These are phyloP conservation scores for Dolichopus griseipennis DNA, from an alignment of 2,888 invertebrate species.

Conservation along the genomic window DNA sequence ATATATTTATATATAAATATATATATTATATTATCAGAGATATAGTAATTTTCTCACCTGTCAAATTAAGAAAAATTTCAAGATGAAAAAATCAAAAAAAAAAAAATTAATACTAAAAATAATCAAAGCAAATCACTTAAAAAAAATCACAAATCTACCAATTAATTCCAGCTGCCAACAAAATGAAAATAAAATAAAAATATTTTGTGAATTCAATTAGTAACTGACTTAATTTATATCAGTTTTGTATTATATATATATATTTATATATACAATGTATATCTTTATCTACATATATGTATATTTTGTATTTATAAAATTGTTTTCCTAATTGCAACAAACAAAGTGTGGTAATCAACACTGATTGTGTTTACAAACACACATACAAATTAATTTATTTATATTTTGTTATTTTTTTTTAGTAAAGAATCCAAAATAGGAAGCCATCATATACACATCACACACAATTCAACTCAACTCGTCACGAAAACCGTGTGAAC, in stretches of 20 bases:
- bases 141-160: background rate
- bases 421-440: background rate
- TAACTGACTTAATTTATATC: background rate
- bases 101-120: background rate
- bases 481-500: slow-evolving; percentile 4
- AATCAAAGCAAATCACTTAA: background rate
- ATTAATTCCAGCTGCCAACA: background rate
- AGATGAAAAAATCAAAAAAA: background rate
- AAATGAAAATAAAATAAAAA: background rate
- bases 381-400: background rate
- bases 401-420: background rate
- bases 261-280: background rate
- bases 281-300: background rate
- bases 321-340: too few relatives aligned
- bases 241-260: background rate
- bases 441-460: background rate
- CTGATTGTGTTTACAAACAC: too few relatives aligned
- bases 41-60: background rate
- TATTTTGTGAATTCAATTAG: background rate
- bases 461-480: background rate
- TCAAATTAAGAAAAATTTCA: background rate
- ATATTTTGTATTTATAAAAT: too few relatives aligned
- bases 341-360: too few relatives aligned
- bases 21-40: too few relatives aligned
- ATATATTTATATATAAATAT: too few relatives aligned